Evolutionary conservation across 2,113 vertebrate species (phyloP), one percentile per base, ranked within the genome.

Genomic region (Cryptotis parvus): DNA sequence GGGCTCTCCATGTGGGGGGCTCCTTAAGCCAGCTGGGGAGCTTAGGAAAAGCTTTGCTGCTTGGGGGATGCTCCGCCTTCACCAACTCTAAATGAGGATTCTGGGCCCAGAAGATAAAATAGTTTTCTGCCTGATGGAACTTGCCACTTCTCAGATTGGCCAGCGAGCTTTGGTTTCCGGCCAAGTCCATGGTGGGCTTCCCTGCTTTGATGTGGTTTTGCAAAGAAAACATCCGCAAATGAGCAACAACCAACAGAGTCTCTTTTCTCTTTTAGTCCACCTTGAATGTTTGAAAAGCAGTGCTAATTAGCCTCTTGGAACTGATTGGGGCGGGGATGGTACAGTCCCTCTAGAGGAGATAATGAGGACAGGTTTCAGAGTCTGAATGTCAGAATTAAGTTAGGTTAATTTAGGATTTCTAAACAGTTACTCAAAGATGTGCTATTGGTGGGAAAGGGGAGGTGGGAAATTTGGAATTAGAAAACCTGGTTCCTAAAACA

Each of bases 181-280:
- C 96, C 96, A 97, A 97, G 86, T 93, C 90, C 93, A 89, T 3
- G 91, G 94, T 96, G 96, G 96, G 94, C 93, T 97, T 94, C 76
- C 26, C 65, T 41, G 80, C 96, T 97, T 97, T 96, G 95, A 96
- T 96, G 96, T 96, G 96, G 96, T 95, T 96, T 93, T 75, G n/a
- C 95, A 94, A 90, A 86, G 72, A 91, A 96, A 96, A 97, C 94
- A 97, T 96, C 94, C 89, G 33, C 87, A 93, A 94, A 93, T 37
- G 93, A 95, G 90, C 95, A 96, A 85, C 94, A 96, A 84, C 79
- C 88, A 91, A n/a, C 89, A 91, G 70, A 68, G 35, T 84, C 68
- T 65, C 85, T 94, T 85, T 93, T 93, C 82, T 94, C 78, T 92
- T 29, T 86, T 65, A 89, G 94, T 88, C 91, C 90, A 95, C 83